Conservation (phyloP, 2,797 vertebrate genomes). For the Odontamblyopus rebecca region DNA sequence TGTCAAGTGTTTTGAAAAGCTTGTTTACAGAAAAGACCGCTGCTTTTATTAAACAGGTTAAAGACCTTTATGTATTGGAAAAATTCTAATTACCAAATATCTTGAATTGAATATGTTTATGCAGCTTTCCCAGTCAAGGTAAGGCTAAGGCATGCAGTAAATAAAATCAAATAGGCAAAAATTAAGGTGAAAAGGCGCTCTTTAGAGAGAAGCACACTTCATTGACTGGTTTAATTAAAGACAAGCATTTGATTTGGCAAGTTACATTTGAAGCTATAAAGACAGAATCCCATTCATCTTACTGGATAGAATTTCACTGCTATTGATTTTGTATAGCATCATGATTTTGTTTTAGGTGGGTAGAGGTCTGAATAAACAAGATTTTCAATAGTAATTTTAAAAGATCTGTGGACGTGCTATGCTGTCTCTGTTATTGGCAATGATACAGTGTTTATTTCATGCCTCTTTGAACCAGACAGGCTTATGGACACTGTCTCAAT, state of each 20-base stretch:
- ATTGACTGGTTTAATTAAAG: conserved; percentile 17
- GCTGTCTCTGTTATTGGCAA: conserved; percentile 66
- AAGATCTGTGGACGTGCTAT: conserved; percentile 55
- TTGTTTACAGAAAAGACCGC: conserved; percentile 46
- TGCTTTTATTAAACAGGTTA: conserved; percentile 54
- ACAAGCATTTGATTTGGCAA: conserved; percentile 20
- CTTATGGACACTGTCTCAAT: conserved; percentile 72
- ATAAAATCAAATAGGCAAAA: conserved; percentile 30
- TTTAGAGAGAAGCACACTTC: conserved; percentile 11
- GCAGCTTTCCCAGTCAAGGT: conserved; percentile 29
- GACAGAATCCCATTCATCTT: conserved; percentile 12
- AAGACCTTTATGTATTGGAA: conserved; percentile 14
- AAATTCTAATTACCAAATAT: conserved; percentile 29
- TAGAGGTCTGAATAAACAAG: conserved; percentile 55
- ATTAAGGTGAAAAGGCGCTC: conserved; percentile 18
- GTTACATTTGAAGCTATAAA: conserved; percentile 30
- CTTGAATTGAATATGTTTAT: conserved; percentile 27
- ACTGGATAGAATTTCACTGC: conserved; percentile 35
- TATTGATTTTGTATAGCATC: conserved; percentile 49
- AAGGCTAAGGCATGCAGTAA: conserved; percentile 20
- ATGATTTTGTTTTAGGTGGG: conserved; percentile 59
- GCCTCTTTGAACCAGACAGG: conserved; percentile 77
- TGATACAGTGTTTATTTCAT: conserved; percentile 77
- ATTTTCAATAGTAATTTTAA: conserved; percentile 62
- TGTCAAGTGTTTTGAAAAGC: conserved; percentile 57